Percentiles rank a stretch among this genome's conserved stretches.
These are phyloP conservation scores for Matsumyia berberina DNA, from an alignment of 2,888 invertebrate genomes.

Conservation along the genomic window DNA sequence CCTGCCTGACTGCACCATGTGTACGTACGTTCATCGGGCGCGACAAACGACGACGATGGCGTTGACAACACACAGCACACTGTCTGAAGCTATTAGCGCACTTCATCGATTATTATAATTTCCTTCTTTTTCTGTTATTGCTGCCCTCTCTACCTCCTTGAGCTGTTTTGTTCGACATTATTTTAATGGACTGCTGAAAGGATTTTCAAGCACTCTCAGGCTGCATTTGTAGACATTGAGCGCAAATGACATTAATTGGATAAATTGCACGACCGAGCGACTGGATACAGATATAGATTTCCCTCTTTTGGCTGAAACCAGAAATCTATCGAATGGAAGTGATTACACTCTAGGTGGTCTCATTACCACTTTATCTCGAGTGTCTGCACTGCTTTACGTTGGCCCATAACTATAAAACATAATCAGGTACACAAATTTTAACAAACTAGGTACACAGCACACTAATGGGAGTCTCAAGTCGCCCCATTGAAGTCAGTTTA, in stretches of 20 bases:
- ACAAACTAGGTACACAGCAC: conserved; percentile 9
- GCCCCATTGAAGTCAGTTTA: background rate
- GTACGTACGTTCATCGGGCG: conserved; percentile 46
- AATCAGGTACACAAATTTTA: background rate
- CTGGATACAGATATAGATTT: background rate
- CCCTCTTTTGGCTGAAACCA: background rate
- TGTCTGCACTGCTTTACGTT: background rate
- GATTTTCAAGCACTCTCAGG: conserved; percentile 27
- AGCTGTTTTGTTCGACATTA: conserved; percentile 52
- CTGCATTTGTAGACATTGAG: conserved; percentile 42
- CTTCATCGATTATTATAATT: conserved; percentile 76
- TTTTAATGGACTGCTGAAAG: conserved; percentile 61
- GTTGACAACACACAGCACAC: conserved; percentile 71
- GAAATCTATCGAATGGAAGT: conserved; percentile 25
- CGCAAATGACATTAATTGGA: conserved; percentile 66
- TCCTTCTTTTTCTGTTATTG: conserved; percentile 7
- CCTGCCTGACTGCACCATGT: conserved; percentile 32
- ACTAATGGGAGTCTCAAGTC: background rate
- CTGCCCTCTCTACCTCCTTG: conserved; percentile 5
- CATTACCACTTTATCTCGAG: conserved; percentile 16
- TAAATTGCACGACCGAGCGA: conserved; percentile 41
- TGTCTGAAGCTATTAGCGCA: conserved; percentile 74
- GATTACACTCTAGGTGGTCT: conserved; percentile 35
- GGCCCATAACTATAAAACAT: background rate
- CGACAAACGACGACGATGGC: conserved; percentile 44